phyloP scores from a whole-genome alignment of 2,797 vertebrate genomes.

The Xenops minutus region DNA sequence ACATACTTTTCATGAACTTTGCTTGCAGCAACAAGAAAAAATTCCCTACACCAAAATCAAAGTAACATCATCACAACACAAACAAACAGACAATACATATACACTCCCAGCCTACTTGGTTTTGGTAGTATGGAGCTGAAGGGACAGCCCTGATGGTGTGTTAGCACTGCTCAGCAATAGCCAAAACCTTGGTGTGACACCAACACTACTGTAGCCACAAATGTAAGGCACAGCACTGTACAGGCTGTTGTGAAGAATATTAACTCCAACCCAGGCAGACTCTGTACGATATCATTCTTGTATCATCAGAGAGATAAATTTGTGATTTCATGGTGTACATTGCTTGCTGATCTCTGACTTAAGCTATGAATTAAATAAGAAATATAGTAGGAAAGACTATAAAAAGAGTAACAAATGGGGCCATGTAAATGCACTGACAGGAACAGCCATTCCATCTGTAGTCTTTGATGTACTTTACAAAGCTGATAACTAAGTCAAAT shows the following conservation, averaged over 20 bases:
- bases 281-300: background rate
- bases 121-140: background rate
- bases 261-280: background rate
- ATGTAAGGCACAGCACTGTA: background rate
- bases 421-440: background rate
- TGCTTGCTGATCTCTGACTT: background rate
- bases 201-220: background rate
- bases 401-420: background rate
- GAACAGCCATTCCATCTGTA: background rate
- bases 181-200: rapidly evolving
- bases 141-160: background rate
- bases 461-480: background rate
- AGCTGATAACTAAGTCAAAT: background rate
- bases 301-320: background rate
- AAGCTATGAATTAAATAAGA: background rate
- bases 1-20: background rate
- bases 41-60: background rate
- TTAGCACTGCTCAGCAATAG: background rate
- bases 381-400: background rate
- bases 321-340: background rate
- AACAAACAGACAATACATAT: rapidly evolving
- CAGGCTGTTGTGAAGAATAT: background rate
- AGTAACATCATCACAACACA: background rate
- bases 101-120: background rate
- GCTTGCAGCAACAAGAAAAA: background rate